These are phyloP conservation scores for Oscheius onirici DNA, from an alignment of 2,888 invertebrate species.

Conservation along the genomic window DNA sequence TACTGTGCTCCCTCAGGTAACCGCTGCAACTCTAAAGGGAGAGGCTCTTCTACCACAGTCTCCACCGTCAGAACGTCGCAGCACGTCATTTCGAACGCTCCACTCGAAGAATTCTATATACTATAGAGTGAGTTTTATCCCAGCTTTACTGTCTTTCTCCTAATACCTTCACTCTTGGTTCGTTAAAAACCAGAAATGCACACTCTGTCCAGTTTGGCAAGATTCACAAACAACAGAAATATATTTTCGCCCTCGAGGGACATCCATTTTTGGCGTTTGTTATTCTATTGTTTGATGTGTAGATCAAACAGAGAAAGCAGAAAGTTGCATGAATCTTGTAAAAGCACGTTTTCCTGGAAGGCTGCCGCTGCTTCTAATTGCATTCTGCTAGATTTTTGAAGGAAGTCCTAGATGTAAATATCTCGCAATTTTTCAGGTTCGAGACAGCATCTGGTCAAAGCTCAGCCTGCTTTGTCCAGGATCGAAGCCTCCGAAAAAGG, in stretches of 20 bases:
- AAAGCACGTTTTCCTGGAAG: slow-evolving; percentile 6
- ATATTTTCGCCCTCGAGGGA: neutral
- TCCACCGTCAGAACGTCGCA: slow-evolving; percentile 35
- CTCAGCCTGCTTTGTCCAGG: slow-evolving; percentile 26
- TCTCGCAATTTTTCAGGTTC: slow-evolving; percentile 20
- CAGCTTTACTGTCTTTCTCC: neutral
- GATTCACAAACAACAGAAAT: neutral
- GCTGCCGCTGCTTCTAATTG: slow-evolving; percentile 24
- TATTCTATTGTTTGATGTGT: slow-evolving; percentile 17
- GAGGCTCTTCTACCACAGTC: slow-evolving; percentile 53
- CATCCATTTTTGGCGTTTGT: slow-evolving; percentile 12
- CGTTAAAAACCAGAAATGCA: slow-evolving; percentile 8
- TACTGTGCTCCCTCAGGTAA: slow-evolving; percentile 47
- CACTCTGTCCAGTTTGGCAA: neutral
- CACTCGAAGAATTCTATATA: slow-evolving; percentile 16
- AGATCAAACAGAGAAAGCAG: neutral
- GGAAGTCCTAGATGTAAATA: neutral
- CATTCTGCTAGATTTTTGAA: slow-evolving; percentile 17
- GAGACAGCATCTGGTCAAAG: slow-evolving; percentile 24
- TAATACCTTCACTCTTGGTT: neutral
- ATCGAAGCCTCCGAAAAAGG: slow-evolving; percentile 1
- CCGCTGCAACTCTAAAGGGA: slow-evolving; percentile 59
- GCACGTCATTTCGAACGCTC: neutral
- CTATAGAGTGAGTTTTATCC: slow-evolving; percentile 22
- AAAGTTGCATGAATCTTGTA: neutral